Percentiles rank a stretch among this genome's conserved stretches.
Conservation (phyloP, 2,797 vertebrate species). For the Enteromius trimaculatus region DNA sequence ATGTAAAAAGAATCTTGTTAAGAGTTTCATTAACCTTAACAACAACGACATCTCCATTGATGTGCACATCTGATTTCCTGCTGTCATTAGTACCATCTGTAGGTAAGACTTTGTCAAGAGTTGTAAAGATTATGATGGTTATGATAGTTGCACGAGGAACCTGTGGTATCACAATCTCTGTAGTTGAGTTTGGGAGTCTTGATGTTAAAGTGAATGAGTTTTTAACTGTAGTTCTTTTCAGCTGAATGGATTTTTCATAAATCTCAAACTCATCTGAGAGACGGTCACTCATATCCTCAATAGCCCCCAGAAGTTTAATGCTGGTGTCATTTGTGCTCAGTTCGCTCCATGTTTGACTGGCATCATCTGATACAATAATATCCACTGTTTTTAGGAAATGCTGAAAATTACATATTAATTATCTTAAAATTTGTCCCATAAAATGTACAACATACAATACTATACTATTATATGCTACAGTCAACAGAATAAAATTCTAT, state of each 20-base stretch:
- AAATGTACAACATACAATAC: neutral
- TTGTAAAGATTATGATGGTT: constrained; percentile 80
- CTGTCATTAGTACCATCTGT: neutral
- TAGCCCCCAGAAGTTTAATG: constrained; percentile 74
- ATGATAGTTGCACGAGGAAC: constrained; percentile 51
- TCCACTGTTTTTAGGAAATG: constrained; percentile 79
- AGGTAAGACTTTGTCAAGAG: constrained; percentile 76
- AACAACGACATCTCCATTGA: constrained; percentile 79
- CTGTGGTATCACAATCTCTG: constrained; percentile 68
- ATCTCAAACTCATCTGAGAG: constrained; percentile 60
- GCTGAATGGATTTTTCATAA: constrained; percentile 61
- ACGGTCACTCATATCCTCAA: constrained; percentile 74
- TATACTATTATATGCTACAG: constrained; percentile 53
- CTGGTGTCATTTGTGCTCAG: constrained; percentile 65
- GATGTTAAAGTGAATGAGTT: constrained; percentile 35
- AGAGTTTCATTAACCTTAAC: constrained; percentile 69
- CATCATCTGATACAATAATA: constrained; percentile 63
- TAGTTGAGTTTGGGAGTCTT: constrained; percentile 65
- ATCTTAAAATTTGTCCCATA: neutral
- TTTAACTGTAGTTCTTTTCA: constrained; percentile 65
- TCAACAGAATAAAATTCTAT: no score
- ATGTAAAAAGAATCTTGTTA: constrained; percentile 75
- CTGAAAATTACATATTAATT: constrained; percentile 69
- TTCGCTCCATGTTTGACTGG: constrained; percentile 70
- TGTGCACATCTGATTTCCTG: neutral